phyloP scores from a whole-genome alignment of 2,113 vertebrate genomes.

The Scalopus aquaticus region DNA sequence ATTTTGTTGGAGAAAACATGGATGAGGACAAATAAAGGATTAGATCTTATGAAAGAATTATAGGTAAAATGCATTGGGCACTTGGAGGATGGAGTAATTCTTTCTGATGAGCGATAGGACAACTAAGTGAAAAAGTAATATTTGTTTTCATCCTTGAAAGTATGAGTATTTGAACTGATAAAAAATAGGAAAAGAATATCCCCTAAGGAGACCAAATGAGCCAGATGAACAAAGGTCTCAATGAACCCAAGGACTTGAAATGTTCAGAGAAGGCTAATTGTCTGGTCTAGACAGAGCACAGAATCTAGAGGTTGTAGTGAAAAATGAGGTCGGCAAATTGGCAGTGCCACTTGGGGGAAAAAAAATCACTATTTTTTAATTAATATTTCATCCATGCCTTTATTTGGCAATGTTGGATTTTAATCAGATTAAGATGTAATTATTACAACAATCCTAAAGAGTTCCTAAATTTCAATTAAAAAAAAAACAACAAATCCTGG shows the following conservation, averaged over 20 bases:
- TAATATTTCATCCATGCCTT: background rate
- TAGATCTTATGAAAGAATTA: background rate
- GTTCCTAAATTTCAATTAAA: background rate
- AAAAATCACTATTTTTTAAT: background rate
- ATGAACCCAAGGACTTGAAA: background rate
- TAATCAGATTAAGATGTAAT: background rate
- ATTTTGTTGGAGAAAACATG: background rate
- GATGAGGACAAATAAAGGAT: too few species aligned
- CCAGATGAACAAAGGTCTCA: background rate
- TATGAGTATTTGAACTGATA: slow-evolving; percentile 2
- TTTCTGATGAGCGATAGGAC: background rate
- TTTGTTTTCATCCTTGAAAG: slow-evolving; percentile 9
- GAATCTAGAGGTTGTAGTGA: background rate
- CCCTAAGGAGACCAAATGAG: background rate
- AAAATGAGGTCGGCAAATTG: background rate
- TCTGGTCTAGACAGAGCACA: background rate
- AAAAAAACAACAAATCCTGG: background rate
- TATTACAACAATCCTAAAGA: background rate
- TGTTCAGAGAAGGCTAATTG: background rate
- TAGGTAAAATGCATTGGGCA: background rate
- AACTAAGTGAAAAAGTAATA: background rate
- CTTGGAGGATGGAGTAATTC: background rate
- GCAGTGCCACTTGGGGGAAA: background rate
- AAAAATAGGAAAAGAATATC: background rate
- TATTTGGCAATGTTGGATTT: background rate